Evolutionary conservation across 2,113 vertebrate species (phyloP), one percentile per base, ranked within the genome.

Genomic region (Atractosteus spatula): DNA sequence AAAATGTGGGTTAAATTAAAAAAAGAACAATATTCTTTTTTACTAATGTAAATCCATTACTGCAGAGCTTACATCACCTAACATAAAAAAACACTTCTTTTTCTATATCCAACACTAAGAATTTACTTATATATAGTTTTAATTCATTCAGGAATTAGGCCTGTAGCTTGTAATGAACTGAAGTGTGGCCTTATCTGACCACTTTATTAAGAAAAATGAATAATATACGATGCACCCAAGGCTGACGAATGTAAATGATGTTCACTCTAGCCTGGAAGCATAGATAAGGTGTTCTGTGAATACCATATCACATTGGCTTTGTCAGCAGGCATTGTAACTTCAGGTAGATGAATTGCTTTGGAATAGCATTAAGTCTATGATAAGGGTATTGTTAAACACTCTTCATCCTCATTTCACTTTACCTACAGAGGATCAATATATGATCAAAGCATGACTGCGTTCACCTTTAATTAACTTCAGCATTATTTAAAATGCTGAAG

Each of bases 401-500:
- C 10, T 17, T n/a, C 71, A 72, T 83, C 79, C 80, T 78, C 77
- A 14, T 8, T 17, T 13, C 12, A 6, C n/a, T 47, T 8, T 7
- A 8, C 63, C 41, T 14, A 10, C 63, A 2, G 75, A 71, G 77
- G 80, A 88, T 87, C 81, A 76, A 85, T 86, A 82, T 77, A 80
- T 62, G 74, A 88, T 87, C 85, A 77, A 74, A 70, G 76, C 80
- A 77, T 75, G 85, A 90, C 88, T 86, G 77, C 86, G 79, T 85
- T 82, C 83, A 83, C 81, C 84, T 84, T 83, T 88, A 91, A 88
- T 91, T 85, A 88, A 89, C 84, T 81, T 76, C 59, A 42, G 55
- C 66, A 63, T 73, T 77, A 81, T 70, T 61, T 43, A 41, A 55
- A 42, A 64, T 68, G 41, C 47, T 10, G 42, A 61, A 55, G n/a